These are phyloP conservation scores for Physella acuta DNA, from an alignment of 1,140 invertebrate genomes.

Conservation along the genomic window DNA sequence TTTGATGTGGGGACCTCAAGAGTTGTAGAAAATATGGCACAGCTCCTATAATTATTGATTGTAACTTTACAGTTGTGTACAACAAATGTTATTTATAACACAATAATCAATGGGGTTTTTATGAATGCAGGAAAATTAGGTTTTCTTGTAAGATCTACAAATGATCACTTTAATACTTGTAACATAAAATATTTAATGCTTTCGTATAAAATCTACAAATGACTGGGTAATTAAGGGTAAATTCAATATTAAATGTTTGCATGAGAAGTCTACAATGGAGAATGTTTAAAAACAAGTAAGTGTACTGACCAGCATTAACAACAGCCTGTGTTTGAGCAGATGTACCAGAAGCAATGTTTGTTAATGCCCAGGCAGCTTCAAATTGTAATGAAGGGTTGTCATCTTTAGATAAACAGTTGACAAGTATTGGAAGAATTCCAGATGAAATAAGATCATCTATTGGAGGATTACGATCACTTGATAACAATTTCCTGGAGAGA, in stretches of 20 bases:
- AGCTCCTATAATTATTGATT: conserved; percentile 69
- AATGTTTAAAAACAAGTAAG: no score
- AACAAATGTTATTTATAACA: conserved; percentile 13
- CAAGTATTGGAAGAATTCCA: conserved; percentile 93
- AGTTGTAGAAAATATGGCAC: conserved; percentile 92
- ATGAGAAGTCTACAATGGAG: no score
- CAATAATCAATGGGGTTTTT: no score
- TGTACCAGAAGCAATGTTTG: conserved; percentile 97
- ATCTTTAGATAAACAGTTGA: conserved; percentile 83
- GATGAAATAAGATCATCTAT: conserved; percentile 94
- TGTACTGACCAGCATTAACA: conserved; percentile 73
- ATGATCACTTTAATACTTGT: no score
- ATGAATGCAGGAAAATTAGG: no score
- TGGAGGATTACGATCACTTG: conserved; percentile 96
- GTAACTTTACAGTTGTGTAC: neutral
- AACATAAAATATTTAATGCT: no score
- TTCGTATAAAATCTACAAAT: no score
- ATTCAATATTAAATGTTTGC: no score
- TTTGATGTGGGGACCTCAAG: conserved; percentile 86
- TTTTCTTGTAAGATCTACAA: no score
- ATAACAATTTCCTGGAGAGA: conserved; percentile 80
- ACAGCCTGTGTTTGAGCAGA: conserved; percentile 95
- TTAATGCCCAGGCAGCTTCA: conserved; percentile 98
- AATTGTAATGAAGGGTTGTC: conserved; percentile 86
- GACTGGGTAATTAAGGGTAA: no score